Conservation (phyloP, 2,113 vertebrate species). For the Halcyon malimbica region DNA sequence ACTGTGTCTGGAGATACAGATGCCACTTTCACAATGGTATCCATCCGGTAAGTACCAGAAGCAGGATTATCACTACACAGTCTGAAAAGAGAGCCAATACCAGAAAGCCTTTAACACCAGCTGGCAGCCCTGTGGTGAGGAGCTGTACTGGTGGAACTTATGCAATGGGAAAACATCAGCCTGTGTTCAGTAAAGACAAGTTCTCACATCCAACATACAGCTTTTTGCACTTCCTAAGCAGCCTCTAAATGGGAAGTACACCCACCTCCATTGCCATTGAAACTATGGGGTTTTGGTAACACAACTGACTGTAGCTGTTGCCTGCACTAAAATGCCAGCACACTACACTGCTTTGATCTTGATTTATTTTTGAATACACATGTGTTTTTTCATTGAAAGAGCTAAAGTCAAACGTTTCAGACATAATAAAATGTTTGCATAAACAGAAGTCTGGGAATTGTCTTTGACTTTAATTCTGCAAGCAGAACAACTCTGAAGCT, state of each 20-base stretch:
- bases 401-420: neutral
- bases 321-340: neutral
- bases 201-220: neutral
- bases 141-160: neutral
- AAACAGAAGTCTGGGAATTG: neutral
- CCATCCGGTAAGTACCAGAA: neutral
- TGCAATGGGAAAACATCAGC: neutral
- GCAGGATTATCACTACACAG: neutral
- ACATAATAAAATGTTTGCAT: neutral
- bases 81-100: neutral
- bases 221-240: neutral
- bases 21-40: neutral
- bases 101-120: neutral
- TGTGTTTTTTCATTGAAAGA: neutral
- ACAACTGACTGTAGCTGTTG: neutral
- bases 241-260: neutral
- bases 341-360: neutral
- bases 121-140: neutral
- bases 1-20: neutral
- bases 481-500: neutral
- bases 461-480: neutral
- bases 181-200: neutral
- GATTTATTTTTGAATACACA: neutral
- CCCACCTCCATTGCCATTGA: neutral
- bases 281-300: accelerated